Base-by-base conservation (phyloP, 92 coral and sea anemone genomes). In the Porites rus region DNA sequence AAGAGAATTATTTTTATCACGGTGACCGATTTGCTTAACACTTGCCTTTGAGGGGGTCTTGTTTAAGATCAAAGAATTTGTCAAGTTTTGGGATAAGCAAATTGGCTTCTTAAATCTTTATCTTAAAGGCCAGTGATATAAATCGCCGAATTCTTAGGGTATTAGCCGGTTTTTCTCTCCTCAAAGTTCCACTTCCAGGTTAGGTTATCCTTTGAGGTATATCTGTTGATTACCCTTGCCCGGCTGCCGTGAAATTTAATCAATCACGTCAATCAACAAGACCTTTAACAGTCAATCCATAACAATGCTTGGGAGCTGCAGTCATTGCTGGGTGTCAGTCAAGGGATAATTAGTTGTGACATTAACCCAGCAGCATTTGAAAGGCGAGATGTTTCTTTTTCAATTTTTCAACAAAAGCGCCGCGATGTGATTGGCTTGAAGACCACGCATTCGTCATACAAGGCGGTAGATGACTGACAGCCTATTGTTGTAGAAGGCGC, bases 391-490 rank as follows among this genome's bases (percentile, higher is more conserved):
- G 79, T 83, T 73, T 51, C 79, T 17, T 22, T 13, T 28, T 43
- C 79, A 79, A 79, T 64, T 65, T 73, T 1, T 6, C 17, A 20
- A 64, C 83, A 83, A 83, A 65, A 19, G 65, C 6, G 13, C 20
- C 12, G 73, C 11, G 52, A 1, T 3, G 13, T 74, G 73, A 83
- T 83, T 83, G 87, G 87, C 20, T 74, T 25, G 62, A n/a, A 21
- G 7, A 17, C 22, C 8, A 61, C 51, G 9, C 74, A 63, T 22
- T 74, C 65, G 92, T 83, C 78, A 71, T 31, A 28, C 54, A 4
- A 46, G 80, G 68, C 83, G 81, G 79, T 69, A 21, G 43, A 83
- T 94, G 98, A 94, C 74, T 94, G 98, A 69, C 98, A 82, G 72
- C 13, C 51, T 18, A 77, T 94, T 92, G 93, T 92, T 46, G 51